Percentiles rank a stretch among this genome's conserved stretches.
These are phyloP conservation scores for Tipula lateralis DNA, from an alignment of 2,888 invertebrate species.

Conservation along the genomic window DNA sequence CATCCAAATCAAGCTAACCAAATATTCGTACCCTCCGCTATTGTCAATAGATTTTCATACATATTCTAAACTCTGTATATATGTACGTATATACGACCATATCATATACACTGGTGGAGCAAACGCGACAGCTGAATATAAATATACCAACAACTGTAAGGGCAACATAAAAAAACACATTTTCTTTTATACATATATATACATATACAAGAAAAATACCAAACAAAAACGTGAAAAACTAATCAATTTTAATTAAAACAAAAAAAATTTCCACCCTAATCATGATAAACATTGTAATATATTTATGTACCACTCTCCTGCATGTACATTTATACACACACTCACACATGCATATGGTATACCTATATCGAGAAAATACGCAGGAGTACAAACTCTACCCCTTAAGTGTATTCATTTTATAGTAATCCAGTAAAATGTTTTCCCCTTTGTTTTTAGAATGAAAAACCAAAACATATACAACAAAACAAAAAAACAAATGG, in stretches of 20 bases:
- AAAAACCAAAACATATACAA: background rate
- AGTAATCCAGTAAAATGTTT: background rate
- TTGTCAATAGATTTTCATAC: background rate
- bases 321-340: too few species aligned
- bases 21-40: background rate
- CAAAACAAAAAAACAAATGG: background rate
- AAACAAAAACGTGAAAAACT: background rate
- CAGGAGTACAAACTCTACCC: background rate
- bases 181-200: background rate
- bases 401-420: background rate
- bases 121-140: background rate
- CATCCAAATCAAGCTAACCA: background rate
- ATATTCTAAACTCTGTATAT: background rate
- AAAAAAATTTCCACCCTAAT: slow-evolving; percentile 6
- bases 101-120: background rate
- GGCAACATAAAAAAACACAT: background rate
- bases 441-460: background rate
- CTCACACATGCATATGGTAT: too few species aligned
- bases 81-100: background rate
- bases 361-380: background rate
- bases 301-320: background rate
- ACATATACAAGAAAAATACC: background rate
- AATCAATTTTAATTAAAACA: slow-evolving; percentile 24
- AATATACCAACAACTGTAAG: background rate
- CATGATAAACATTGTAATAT: background rate